Percentiles rank a stretch among this genome's conserved stretches.
phyloP scores from a whole-genome alignment of 2,797 vertebrate genomes.

The Gymnodraco acuticeps region DNA sequence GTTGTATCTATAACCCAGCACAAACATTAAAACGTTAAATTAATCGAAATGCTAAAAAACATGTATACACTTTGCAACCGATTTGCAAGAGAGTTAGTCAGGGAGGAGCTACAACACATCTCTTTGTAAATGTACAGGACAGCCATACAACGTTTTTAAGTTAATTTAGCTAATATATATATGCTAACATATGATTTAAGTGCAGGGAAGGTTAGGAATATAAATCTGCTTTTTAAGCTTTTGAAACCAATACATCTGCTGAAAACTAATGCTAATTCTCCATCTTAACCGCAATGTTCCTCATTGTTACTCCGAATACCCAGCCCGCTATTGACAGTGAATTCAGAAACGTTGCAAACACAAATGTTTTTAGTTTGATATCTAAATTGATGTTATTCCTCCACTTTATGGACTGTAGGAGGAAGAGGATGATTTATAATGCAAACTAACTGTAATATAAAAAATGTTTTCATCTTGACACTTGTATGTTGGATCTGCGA shows the following conservation, averaged over 20 bases:
- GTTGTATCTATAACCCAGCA: background rate
- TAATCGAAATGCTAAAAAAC: background rate
- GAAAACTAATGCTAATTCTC: conserved; percentile 5
- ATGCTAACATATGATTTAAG: background rate
- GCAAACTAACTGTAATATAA: background rate
- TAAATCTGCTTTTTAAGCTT: background rate
- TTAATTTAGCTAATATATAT: no score
- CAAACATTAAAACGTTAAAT: no score
- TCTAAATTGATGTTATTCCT: background rate
- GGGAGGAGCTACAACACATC: background rate
- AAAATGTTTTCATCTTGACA: background rate
- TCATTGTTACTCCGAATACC: background rate
- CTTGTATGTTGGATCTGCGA: conserved; percentile 4
- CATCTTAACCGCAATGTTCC: background rate
- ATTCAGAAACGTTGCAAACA: background rate
- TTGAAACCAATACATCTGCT: background rate
- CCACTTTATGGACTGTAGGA: background rate
- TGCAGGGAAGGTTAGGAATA: background rate
- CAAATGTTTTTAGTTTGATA: background rate
- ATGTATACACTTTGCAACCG: background rate
- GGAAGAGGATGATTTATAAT: conserved; percentile 1
- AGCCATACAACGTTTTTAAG: no score
- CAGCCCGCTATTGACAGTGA: background rate
- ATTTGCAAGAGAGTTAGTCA: background rate
- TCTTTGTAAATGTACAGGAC: background rate